These are phyloP conservation scores for Drosophila fungiperda DNA, from an alignment of 2,888 invertebrate species.

Conservation along the genomic window DNA sequence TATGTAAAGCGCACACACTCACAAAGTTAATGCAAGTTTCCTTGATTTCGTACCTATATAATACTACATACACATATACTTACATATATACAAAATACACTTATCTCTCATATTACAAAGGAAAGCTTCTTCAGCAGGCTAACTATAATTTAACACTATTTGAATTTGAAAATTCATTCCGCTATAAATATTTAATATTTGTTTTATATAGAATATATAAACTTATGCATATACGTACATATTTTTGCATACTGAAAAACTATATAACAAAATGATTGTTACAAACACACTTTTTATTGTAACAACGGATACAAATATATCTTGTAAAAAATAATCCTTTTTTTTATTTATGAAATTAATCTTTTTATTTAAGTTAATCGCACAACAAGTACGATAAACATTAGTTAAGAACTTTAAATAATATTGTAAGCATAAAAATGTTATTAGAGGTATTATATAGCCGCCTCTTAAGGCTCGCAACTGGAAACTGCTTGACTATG, in stretches of 20 bases:
- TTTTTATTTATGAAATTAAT: background rate
- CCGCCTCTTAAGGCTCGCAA: background rate
- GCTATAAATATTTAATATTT: conserved; percentile 7
- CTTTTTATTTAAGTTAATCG: background rate
- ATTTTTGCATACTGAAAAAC: conserved; percentile 67
- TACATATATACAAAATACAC: conserved; percentile 4
- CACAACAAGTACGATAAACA: background rate
- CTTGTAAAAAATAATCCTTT: background rate
- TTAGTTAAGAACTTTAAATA: background rate
- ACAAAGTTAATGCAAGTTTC: conserved; percentile 41
- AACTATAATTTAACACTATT: conserved; percentile 1
- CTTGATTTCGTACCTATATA: conserved; percentile 56
- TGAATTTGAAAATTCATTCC: conserved; percentile 41
- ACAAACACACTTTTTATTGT: conserved; percentile 59
- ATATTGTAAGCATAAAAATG: background rate
- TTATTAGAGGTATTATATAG: conserved; percentile 8
- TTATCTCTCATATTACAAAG: conserved; percentile 10
- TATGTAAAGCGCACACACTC: conserved; percentile 46
- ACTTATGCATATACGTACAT: conserved; percentile 35
- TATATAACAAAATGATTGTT: conserved; percentile 58
- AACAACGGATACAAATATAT: conserved; percentile 15
- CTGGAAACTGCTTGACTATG: background rate
- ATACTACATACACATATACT: background rate
- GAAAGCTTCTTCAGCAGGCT: conserved; percentile 1
- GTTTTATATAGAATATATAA: conserved; percentile 24